A percentile compares a stretch with the other conserved stretches of the same genome.
phyloP scores from a whole-genome alignment of 2,113 vertebrate genomes.

The Gymnorhina tibicen region DNA sequence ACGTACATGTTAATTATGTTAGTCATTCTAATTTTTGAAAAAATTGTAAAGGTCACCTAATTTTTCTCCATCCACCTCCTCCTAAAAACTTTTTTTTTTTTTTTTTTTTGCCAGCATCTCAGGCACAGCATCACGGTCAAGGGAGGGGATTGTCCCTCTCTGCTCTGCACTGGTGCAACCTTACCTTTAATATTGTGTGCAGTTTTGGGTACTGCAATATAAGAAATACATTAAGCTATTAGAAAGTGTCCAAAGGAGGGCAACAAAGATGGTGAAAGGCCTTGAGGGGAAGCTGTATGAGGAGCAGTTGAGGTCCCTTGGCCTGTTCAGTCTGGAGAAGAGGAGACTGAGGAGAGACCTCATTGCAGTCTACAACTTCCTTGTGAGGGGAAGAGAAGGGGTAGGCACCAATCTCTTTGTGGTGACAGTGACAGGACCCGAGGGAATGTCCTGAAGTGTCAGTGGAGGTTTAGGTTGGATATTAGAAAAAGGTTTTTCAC shows the following conservation, averaged over 20 bases:
- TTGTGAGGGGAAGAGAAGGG: accelerated
- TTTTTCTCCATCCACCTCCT: neutral
- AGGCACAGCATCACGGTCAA: neutral
- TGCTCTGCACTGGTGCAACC: neutral
- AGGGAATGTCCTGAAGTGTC: neutral
- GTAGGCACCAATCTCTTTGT: neutral
- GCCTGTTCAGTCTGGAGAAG: neutral
- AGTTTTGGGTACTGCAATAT: neutral
- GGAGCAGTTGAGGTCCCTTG: neutral
- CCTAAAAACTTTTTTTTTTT: neutral
- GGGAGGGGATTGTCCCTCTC: neutral
- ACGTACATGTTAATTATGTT: neutral
- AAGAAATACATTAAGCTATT: neutral
- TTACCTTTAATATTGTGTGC: neutral
- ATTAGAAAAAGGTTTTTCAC: neutral
- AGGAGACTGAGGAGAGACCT: neutral
- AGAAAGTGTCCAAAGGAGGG: neutral
- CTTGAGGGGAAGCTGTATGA: neutral
- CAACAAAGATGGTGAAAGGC: neutral
- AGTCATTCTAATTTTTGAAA: neutral
- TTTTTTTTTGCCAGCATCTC: neutral
- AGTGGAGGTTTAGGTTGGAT: neutral
- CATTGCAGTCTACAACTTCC: neutral
- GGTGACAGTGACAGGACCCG: no score
- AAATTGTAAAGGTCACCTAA: neutral